These are phyloP conservation scores for Trypoxylus dichotomus DNA, from an alignment of 1,140 invertebrate genomes.

Conservation along the genomic window DNA sequence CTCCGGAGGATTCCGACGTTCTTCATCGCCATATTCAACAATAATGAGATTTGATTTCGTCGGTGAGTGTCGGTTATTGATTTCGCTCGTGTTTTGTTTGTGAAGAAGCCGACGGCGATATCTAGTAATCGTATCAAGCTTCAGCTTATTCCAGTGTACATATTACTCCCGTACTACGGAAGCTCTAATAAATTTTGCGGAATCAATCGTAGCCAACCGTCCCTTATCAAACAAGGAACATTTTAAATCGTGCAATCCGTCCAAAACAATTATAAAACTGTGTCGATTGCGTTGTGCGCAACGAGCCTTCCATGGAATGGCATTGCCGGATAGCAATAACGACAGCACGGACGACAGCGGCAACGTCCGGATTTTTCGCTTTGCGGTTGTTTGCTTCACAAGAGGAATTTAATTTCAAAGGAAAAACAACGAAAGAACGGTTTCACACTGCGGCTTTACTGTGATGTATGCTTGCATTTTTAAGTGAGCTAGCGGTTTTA, in stretches of 20 bases:
- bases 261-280: neutral
- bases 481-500: constrained; percentile 12
- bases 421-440: constrained; percentile 15
- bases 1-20: neutral
- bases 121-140: neutral
- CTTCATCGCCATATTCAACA: constrained; percentile 23
- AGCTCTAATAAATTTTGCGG: neutral
- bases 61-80: neutral
- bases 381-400: neutral
- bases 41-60: constrained; percentile 15
- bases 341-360: neutral
- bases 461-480: constrained; percentile 8
- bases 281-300: neutral
- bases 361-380: constrained; percentile 1
- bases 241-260: neutral
- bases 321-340: neutral
- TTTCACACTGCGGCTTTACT: neutral
- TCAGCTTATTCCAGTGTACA: neutral
- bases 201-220: neutral
- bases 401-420: constrained; percentile 16
- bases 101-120: neutral
- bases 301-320: neutral
- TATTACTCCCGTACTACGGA: neutral
- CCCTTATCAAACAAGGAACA: neutral
- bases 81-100: constrained; percentile 12